Percentiles rank a stretch among this genome's conserved stretches.
phyloP scores from a whole-genome alignment of 2,888 invertebrate genomes.

The Andrena hattorfiana region DNA sequence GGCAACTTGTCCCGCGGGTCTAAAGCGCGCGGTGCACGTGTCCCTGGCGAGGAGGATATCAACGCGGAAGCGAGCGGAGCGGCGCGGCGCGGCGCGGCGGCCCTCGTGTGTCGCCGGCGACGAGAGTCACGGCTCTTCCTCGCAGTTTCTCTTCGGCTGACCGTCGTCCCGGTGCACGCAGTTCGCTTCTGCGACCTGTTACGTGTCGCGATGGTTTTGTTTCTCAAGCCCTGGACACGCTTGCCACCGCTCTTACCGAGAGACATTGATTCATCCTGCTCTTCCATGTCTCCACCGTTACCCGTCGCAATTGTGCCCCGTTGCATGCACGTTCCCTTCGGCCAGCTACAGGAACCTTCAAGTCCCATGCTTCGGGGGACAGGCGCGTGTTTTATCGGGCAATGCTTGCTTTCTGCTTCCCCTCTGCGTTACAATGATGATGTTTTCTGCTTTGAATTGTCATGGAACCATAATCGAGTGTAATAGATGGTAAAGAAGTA shows the following conservation, averaged over 20 bases:
- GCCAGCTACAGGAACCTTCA: constrained; percentile 13
- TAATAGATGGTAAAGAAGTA: no score
- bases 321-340: constrained; percentile 21
- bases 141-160: constrained; percentile 61
- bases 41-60: constrained; percentile 66
- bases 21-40: constrained; percentile 61
- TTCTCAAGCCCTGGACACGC: constrained; percentile 59
- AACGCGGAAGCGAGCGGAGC: constrained; percentile 67
- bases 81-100: constrained; percentile 29
- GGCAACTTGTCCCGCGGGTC: constrained; percentile 61
- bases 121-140: constrained; percentile 65
- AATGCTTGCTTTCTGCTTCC: no score
- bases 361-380: background rate
- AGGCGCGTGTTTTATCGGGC: background rate
- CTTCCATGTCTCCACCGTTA: constrained; percentile 70
- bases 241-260: constrained; percentile 70
- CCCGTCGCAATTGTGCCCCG: constrained; percentile 46
- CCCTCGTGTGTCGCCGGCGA: constrained; percentile 63
- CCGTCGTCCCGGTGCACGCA: constrained; percentile 48
- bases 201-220: constrained; percentile 68
- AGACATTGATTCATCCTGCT: constrained; percentile 81
- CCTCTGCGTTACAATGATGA: no score
- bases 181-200: constrained; percentile 62
- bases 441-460: no score
- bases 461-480: no score